Conservation (phyloP, 2,113 vertebrate genomes). For the Notiomystis cincta region DNA sequence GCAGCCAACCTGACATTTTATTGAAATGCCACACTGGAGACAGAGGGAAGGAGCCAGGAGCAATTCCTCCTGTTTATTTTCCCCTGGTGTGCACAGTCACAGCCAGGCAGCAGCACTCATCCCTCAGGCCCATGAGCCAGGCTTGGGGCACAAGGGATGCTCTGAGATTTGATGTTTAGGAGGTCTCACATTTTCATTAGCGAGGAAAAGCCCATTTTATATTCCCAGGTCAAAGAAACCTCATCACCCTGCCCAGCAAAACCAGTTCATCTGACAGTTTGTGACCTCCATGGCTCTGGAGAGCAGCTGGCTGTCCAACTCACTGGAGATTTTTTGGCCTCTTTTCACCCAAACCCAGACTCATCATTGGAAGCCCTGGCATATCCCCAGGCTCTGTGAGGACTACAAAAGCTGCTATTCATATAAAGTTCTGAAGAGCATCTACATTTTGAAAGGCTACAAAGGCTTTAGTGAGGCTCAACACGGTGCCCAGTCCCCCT, state of each 20-base stretch:
- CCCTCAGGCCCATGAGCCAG: neutral
- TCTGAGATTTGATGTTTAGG: neutral
- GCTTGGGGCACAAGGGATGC: neutral
- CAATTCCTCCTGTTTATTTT: neutral
- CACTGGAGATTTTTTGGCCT: neutral
- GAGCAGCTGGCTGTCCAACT: neutral
- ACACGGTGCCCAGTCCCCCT: neutral
- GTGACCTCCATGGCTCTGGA: neutral
- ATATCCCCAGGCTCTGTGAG: neutral
- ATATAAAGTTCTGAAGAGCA: neutral
- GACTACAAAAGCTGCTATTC: neutral
- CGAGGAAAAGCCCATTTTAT: neutral
- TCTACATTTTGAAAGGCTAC: neutral
- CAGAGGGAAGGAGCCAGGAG: neutral
- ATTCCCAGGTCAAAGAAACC: neutral
- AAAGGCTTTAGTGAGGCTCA: neutral
- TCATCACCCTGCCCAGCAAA: neutral
- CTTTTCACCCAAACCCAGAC: neutral
- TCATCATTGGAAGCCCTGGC: neutral
- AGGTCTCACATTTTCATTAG: neutral
- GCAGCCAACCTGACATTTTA: neutral
- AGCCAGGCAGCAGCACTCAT: neutral
- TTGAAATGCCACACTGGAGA: neutral
- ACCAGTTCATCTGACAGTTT: neutral
- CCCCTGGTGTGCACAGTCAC: neutral